Evolutionary conservation across 2,888 invertebrate genomes (phyloP), one percentile per base, ranked within the genome.

Genomic region (Dyspetes luteomarginatus): DNA sequence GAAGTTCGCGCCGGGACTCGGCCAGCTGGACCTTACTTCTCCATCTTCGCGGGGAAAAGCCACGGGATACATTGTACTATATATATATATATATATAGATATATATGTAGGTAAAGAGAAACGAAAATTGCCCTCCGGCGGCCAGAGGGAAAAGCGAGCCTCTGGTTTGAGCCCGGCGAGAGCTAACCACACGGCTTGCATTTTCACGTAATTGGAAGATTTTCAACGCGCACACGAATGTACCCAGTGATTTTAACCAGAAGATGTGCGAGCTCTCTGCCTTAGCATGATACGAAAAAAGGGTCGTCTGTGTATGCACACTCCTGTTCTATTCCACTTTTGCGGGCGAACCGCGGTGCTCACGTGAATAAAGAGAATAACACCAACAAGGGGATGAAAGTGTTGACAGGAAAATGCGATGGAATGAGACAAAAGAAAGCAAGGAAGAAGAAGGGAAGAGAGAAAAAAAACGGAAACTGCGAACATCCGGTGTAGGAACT

Each of bases 201-300:
- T 74, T 81, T 74, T 81, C 64, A 30, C 77, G 73, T 81, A 81
- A 81, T 77, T 81, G 81, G 73, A 71, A 77, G 81, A 69, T 77
- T 74, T 78, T 81, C 67, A 69, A 24, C 73, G 64, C 56, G 73
- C 64, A 50, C 19, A 50, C 56, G 50, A 50, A 58, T 68, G 67
- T n/a, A 60, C 28, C 52, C 28, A 36, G 65, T 43, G 64, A 24
- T 48, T 62, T 78, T 67, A 50, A 22, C 58, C 56, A 15, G 41
- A 28, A 45, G 28, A 55, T 43, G 56, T 15, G 17, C 12, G 28
- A 7, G 12, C 43, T n/a, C n/a, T n/a, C n/a, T 26, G 12, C 9
- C 41, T 9, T 48, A 19, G 45, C 30, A 19, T 22, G n/a, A n/a
- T 3, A 43, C 17, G 28, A 43, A 3, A 12, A 43, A 12, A 12